These are phyloP conservation scores for Parthenolecanium corni DNA, from an alignment of 2,888 invertebrate species.

Conservation along the genomic window DNA sequence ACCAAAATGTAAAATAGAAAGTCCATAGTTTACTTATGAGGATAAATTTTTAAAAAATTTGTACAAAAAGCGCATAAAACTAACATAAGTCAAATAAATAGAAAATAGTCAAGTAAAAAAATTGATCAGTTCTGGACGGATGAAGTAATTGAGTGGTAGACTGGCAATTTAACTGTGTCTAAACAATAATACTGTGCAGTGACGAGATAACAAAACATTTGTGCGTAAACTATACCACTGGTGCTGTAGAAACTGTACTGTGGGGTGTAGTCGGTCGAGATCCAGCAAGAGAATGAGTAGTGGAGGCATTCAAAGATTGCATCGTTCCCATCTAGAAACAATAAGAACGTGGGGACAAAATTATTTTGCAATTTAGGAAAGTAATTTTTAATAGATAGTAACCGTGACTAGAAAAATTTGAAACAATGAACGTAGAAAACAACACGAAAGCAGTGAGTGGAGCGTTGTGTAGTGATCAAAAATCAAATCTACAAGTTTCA, in stretches of 20 bases:
- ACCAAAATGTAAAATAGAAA: background rate
- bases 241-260: constrained; percentile 81
- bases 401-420: background rate
- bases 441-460: background rate
- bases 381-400: background rate
- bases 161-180: background rate
- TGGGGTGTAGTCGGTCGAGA: constrained; percentile 83
- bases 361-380: too few relatives aligned
- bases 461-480: background rate
- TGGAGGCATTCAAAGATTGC: constrained; percentile 69
- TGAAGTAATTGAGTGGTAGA: background rate
- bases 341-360: too few relatives aligned
- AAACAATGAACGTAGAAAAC: background rate
- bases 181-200: background rate
- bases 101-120: background rate
- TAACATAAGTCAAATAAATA: background rate
- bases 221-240: constrained; percentile 41
- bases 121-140: background rate
- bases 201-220: background rate
- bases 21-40: background rate
- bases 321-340: constrained; percentile 72
- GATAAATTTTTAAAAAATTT: background rate
- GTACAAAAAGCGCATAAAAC: background rate
- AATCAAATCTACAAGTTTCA: too few relatives aligned
- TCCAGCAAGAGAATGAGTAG: constrained; percentile 75